Evolutionary conservation across 2,797 vertebrate species (phyloP).

Genomic region (Peromyscus aztecus): DNA sequence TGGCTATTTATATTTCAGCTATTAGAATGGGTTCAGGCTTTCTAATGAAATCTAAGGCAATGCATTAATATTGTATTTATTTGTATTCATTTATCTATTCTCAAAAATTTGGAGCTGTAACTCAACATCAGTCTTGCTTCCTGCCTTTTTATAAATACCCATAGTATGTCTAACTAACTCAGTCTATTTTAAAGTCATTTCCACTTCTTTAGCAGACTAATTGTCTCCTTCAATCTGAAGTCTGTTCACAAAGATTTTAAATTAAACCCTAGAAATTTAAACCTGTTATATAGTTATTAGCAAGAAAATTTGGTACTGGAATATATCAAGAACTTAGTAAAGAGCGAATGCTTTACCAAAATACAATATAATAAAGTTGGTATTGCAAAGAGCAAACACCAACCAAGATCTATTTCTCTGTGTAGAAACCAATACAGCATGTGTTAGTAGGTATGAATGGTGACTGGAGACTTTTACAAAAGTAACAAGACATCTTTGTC

Average conservation of each 20-base stretch:
- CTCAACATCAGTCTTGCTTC: background rate
- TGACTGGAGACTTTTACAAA: conserved; percentile 27
- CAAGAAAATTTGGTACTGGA: background rate
- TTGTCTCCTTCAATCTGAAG: conserved; percentile 27
- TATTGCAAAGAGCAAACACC: background rate
- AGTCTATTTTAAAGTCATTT: conserved; percentile 47
- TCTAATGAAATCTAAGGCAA: background rate
- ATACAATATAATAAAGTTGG: conserved; percentile 3
- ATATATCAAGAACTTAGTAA: conserved; percentile 41
- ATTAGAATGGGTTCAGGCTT: background rate
- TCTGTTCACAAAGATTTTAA: conserved; percentile 40
- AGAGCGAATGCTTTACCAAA: background rate
- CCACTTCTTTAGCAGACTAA: conserved; percentile 37
- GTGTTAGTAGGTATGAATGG: conserved; percentile 25
- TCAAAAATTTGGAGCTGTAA: background rate
- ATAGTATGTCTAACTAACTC: conserved; percentile 35
- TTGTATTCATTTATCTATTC: background rate
- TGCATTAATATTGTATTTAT: background rate
- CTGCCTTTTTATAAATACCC: conserved; percentile 41
- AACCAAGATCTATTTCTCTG: background rate
- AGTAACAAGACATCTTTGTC: conserved; percentile 54
- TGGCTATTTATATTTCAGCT: background rate
- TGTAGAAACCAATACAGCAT: background rate
- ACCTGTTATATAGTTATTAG: conserved; percentile 23
- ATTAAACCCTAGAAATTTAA: conserved; percentile 57